Conservation (phyloP, 2,113 vertebrate species). For the Sigmodon hispidus region DNA sequence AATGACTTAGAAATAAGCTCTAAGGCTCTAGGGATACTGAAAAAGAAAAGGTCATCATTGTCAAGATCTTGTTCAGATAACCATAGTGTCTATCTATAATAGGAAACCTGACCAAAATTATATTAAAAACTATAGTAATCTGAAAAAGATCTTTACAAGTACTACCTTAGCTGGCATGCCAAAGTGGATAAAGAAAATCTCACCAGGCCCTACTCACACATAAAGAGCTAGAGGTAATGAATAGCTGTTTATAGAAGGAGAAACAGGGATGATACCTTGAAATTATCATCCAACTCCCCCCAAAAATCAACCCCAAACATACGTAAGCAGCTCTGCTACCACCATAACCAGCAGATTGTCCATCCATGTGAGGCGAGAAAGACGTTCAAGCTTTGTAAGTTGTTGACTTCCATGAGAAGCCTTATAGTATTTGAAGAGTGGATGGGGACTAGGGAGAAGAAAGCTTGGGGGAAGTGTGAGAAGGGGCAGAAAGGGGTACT, state of each 20-base stretch:
- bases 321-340: not conserved
- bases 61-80: too few species aligned
- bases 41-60: not conserved
- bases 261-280: not conserved
- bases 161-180: too few species aligned
- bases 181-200: not conserved
- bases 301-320: not conserved
- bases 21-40: too few species aligned
- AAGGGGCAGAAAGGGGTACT: too few species aligned
- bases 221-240: not conserved
- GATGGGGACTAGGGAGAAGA: too few species aligned
- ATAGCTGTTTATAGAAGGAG: not conserved
- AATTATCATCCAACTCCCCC: not conserved
- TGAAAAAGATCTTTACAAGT: not conserved
- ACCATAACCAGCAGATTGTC: not conserved
- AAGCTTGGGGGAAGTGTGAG: too few species aligned
- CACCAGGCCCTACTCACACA: not conserved
- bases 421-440: too few species aligned
- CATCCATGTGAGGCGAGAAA: not conserved
- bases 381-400: not conserved
- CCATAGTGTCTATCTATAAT: not conserved
- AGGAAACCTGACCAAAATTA: too few species aligned
- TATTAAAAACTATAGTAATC: not conserved
- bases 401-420: too few species aligned
- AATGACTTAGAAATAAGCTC: too few species aligned